These are phyloP conservation scores for Lathronympha strigana DNA, from an alignment of 2,888 invertebrate species.

Conservation along the genomic window DNA sequence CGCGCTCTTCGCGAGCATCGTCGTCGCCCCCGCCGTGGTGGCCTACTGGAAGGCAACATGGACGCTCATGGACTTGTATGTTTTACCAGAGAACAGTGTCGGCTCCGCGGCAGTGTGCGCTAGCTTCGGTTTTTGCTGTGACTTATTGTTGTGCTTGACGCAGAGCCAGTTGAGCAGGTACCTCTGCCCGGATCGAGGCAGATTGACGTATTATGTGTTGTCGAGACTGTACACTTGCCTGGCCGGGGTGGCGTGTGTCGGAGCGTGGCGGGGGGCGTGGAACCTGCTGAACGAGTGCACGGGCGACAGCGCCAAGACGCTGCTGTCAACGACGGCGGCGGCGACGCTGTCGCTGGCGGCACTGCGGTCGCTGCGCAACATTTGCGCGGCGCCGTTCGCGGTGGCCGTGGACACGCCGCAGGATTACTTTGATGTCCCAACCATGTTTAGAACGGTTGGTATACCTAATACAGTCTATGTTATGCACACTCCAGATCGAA, in stretches of 20 bases:
- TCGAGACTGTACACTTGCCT: conserved; percentile 90
- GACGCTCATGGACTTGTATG: conserved; percentile 89
- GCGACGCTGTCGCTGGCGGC: conserved; percentile 88
- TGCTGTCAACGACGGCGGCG: conserved; percentile 86
- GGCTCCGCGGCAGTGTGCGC: conserved; percentile 88
- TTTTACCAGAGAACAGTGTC: conserved; percentile 85
- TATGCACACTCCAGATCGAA: too few relatives aligned
- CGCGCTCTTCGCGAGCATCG: conserved; percentile 87
- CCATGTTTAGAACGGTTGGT: conserved; percentile 94
- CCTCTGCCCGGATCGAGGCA: conserved; percentile 87
- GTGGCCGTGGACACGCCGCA: conserved; percentile 89
- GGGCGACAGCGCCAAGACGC: conserved; percentile 82
- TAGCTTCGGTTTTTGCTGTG: conserved; percentile 87
- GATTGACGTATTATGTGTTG: conserved; percentile 87
- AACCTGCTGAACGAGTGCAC: conserved; percentile 89
- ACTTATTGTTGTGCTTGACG: conserved; percentile 87
- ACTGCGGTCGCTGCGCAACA: conserved; percentile 89
- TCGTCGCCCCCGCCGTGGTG: conserved; percentile 92
- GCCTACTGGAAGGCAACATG: conserved; percentile 95
- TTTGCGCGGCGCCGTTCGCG: conserved; percentile 92
- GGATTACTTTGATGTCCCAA: conserved; percentile 93
- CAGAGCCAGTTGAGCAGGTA: conserved; percentile 85
- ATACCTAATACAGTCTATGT: conserved; percentile 32
- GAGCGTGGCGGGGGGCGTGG: conserved; percentile 95
- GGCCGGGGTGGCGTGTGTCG: conserved; percentile 92